Base-by-base conservation (phyloP, 2,888 invertebrate genomes). In the Orgyia antiqua region DNA sequence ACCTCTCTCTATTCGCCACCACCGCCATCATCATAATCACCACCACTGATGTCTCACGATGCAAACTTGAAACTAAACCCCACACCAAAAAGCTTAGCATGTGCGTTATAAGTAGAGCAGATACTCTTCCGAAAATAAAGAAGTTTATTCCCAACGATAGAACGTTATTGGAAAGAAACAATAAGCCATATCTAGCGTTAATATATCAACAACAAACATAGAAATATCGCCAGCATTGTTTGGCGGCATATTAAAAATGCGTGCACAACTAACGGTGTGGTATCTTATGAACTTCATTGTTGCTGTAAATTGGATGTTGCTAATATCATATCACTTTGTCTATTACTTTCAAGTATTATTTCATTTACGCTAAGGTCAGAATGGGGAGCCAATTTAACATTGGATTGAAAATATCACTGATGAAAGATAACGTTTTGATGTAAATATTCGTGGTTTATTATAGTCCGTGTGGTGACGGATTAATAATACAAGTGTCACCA, bases 171-270 rank as follows among this genome's bases (percentile, higher is more conserved):
- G n/a, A n/a, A n/a, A n/a, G n/a, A n/a, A n/a, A n/a, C n/a, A n/a
- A n/a, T n/a, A n/a, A n/a, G n/a, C 46, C 23, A 31, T 24, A 39
- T 51, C 53, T 18, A 53, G 51, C n/a, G 19, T 6, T 0, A 0
- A 1, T 27, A 33, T 0, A 34, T 39, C 40, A 5, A 13, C 8
- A 25, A 28, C 27, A 19, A 29, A 46, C 8, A 32, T 17, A 39
- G 13, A 29, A 45, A 47, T 51, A 48, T 51, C 43, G 19, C 31
- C 36, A 35, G 40, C 42, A 47, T 54, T 47, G 60, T 46, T 13
- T 39, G 35, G 19, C 29, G 26, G 39, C 36, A 38, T 50, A 53
- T 48, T 42, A 46, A 52, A 55, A 54, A 56, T 56, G 43, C 55
- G 39, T 56, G 57, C 44, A 32, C 42, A 31, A 28, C 27, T 57